Conservation (phyloP, 2,797 vertebrate species). For the Mormyrops attenuatus region DNA sequence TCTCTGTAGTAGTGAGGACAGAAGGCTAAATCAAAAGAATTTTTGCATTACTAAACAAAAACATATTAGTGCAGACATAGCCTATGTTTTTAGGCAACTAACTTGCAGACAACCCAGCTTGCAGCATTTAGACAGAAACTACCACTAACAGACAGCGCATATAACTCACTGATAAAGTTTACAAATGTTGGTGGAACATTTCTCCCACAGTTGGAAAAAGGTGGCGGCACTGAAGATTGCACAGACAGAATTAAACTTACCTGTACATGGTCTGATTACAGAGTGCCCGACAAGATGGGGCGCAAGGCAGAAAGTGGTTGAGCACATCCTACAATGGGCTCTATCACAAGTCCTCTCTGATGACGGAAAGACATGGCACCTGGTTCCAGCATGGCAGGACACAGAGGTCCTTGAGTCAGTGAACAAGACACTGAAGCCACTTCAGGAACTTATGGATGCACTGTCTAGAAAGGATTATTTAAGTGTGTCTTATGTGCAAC, state of each 20-base stretch:
- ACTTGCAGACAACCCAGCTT: background rate
- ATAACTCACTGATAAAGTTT: background rate
- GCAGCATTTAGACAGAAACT: background rate
- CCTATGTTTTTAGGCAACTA: background rate
- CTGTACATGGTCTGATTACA: background rate
- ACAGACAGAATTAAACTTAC: background rate
- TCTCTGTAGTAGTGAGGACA: background rate
- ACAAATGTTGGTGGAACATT: background rate
- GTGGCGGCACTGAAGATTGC: background rate
- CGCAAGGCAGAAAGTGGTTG: background rate
- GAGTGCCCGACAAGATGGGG: background rate
- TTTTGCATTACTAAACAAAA: background rate
- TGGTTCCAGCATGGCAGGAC: background rate
- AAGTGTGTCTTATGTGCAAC: background rate
- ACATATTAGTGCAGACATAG: too few species aligned
- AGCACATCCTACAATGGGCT: background rate
- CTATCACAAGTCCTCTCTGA: background rate
- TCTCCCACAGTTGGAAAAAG: background rate
- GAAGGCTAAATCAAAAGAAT: background rate
- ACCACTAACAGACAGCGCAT: background rate
- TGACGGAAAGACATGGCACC: background rate
- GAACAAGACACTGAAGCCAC: background rate
- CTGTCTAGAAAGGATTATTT: background rate
- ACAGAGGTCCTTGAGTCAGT: background rate
- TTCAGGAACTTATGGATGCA: background rate